These are phyloP conservation scores for Stichopus chloronotus DNA, from an alignment of 35 echinoderm and acorn worm genomes.

Conservation along the genomic window DNA sequence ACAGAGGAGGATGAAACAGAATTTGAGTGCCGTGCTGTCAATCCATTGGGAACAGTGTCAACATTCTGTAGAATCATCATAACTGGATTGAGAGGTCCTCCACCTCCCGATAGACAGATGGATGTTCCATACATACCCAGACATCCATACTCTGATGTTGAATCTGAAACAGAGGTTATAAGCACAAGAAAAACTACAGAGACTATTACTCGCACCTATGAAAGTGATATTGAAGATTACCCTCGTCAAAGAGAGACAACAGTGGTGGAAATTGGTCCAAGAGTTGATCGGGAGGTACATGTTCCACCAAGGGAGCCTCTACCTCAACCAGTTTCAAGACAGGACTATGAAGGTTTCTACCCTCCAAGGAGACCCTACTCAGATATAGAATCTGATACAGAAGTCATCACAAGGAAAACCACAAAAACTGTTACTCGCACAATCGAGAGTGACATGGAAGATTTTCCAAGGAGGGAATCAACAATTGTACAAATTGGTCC, in stretches of 20 bases:
- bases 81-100: slow-evolving; percentile 38
- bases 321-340: slow-evolving; percentile 30
- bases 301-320: slow-evolving; percentile 25
- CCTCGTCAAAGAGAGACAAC: slow-evolving; percentile 28
- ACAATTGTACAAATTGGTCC: slow-evolving; percentile 63
- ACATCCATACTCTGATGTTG: slow-evolving; percentile 55
- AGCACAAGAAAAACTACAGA: slow-evolving; percentile 58
- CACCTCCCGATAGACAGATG: slow-evolving; percentile 13
- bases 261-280: slow-evolving; percentile 52
- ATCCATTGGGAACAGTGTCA: slow-evolving; percentile 83
- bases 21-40: slow-evolving; percentile 94
- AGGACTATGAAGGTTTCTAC: slow-evolving; percentile 11
- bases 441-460: slow-evolving; percentile 54
- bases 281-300: slow-evolving; percentile 10
- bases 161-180: slow-evolving; percentile 49
- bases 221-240: slow-evolving; percentile 53
- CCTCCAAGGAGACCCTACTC: slow-evolving; percentile 34
- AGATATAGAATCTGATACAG: slow-evolving; percentile 56
- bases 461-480: slow-evolving; percentile 51
- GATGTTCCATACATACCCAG: slow-evolving; percentile 7
- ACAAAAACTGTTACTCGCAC: slow-evolving; percentile 50
- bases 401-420: slow-evolving; percentile 48
- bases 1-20: slow-evolving; percentile 87
- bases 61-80: slow-evolving; percentile 68
- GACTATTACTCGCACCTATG: slow-evolving; percentile 37